Evolutionary conservation across 2,797 vertebrate species (phyloP).

Genomic region (Zalophus californianus): DNA sequence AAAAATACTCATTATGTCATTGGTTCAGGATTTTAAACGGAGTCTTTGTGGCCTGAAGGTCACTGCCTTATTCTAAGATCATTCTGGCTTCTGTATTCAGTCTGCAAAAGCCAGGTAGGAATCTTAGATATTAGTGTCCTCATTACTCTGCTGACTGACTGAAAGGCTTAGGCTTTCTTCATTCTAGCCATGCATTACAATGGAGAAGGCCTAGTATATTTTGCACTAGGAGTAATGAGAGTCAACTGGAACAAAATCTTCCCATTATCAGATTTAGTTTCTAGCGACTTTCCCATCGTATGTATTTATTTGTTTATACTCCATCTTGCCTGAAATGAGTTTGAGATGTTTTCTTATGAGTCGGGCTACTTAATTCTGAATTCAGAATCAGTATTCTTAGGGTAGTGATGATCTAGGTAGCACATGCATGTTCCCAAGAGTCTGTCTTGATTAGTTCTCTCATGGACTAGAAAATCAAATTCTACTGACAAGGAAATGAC

Average conservation of each 20-base stretch:
- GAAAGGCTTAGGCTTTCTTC: background rate
- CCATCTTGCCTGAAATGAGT: background rate
- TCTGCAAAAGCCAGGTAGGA: background rate
- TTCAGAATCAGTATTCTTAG: background rate
- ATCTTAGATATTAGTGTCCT: background rate
- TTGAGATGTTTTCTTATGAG: background rate
- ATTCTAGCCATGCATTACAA: background rate
- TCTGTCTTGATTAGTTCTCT: background rate
- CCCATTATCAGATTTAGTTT: background rate
- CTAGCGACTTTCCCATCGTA: background rate
- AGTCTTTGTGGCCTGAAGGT: constrained; percentile 4
- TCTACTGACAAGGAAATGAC: background rate
- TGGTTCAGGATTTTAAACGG: background rate
- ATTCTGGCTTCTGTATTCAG: background rate
- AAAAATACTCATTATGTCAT: constrained; percentile 38
- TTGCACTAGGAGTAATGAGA: background rate
- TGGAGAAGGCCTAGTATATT: background rate
- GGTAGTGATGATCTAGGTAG: background rate
- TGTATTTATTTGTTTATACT: background rate
- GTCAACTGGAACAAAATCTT: background rate
- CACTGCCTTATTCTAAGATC: constrained; percentile 40
- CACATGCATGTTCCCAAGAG: background rate
- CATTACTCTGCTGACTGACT: background rate
- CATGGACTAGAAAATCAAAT: background rate
- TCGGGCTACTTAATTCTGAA: background rate